Evolutionary conservation across 2,888 invertebrate genomes (phyloP).

Genomic region (Philaethria dido): DNA sequence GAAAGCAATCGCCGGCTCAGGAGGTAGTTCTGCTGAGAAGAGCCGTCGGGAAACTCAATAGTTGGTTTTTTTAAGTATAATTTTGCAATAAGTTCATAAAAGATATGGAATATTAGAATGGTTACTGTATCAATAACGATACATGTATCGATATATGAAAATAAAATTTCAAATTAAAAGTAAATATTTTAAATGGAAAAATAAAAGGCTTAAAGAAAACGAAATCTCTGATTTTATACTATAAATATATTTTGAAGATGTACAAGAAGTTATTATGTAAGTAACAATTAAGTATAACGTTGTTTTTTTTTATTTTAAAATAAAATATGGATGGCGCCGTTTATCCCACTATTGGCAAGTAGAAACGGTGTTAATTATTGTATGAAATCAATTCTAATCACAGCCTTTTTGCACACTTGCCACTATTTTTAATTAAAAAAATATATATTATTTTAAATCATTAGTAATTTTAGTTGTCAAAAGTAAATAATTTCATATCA

Average conservation of each 20-base stretch:
- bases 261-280: not conserved
- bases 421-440: slow-evolving; percentile 7
- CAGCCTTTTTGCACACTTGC: slow-evolving; percentile 35
- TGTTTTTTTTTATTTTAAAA: not conserved
- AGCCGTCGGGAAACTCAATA: too few species aligned
- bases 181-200: not conserved
- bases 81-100: too few species aligned
- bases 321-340: not conserved
- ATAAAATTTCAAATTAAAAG: too few species aligned
- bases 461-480: not conserved
- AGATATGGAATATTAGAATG: too few species aligned
- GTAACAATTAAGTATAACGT: not conserved
- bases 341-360: not conserved
- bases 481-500: slow-evolving; percentile 11
- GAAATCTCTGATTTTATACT: not conserved
- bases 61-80: too few species aligned
- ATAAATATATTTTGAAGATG: slow-evolving; percentile 8
- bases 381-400: slow-evolving; percentile 33
- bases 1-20: too few species aligned
- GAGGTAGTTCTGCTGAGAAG: too few species aligned
- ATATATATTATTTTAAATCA: not conserved
- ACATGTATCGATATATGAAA: too few species aligned
- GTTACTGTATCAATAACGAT: too few species aligned
- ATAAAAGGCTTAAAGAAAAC: not conserved
- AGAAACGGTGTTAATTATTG: not conserved